Percentiles rank a stretch among this genome's conserved stretches.
Evolutionary conservation across 1,140 invertebrate species (phyloP).

Genomic region (Drosophila mojavensis): DNA sequence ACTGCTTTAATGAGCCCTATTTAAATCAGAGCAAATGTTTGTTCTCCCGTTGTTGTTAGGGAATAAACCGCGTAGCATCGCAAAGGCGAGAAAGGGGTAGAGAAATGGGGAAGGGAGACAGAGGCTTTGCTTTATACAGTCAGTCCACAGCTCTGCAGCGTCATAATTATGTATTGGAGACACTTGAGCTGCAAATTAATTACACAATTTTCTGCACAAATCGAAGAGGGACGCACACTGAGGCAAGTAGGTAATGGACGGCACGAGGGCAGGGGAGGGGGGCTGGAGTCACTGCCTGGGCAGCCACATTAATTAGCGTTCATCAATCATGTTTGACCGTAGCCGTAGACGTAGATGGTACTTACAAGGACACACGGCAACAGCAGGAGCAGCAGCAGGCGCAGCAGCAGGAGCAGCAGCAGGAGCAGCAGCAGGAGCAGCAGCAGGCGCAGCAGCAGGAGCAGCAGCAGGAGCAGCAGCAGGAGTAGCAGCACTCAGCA

Average conservation of each 20-base stretch:
- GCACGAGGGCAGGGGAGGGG: no score
- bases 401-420: no score
- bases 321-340: conserved; percentile 82
- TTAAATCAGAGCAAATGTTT: not conserved
- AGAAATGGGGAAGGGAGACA: not conserved
- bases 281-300: conserved; percentile 4
- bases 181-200: conserved; percentile 77
- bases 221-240: conserved; percentile 9
- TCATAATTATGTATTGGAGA: conserved; percentile 65
- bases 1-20: not conserved
- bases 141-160: conserved; percentile 16
- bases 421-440: conserved; percentile 4
- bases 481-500: conserved; percentile 3
- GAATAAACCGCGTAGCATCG: not conserved
- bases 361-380: conserved; percentile 53
- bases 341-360: conserved; percentile 23
- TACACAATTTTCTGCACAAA: conserved; percentile 64
- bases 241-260: not conserved
- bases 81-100: not conserved
- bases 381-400: not conserved
- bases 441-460: no score
- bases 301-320: conserved; percentile 78
- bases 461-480: not conserved
- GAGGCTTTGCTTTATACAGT: not conserved
- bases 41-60: conserved; percentile 3